Base-by-base conservation (phyloP, 2,888 invertebrate genomes). In the Tachina lurida region DNA sequence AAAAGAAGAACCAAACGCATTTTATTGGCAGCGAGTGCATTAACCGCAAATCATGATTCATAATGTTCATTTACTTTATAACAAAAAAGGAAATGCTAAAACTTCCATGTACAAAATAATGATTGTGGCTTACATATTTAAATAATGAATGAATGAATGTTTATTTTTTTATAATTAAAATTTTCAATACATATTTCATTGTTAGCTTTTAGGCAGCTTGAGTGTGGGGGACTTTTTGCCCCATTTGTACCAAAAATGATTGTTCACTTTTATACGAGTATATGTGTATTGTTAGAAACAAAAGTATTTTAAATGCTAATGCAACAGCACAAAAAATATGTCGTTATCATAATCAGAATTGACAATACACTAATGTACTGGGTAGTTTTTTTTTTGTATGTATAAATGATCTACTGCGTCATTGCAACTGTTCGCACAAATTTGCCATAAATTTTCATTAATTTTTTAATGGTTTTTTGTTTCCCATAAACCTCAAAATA, bases 31-130 rank as follows among this genome's bases (percentile, higher is more conserved):
- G 65, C 71, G 73, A 86, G 85, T 86, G 74, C 85, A 86, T 82
- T 82, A 82, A 82, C 85, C 82, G 71, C 85, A 85, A 63, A 58
- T 70, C 39, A 78, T 82, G 81, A 85, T 70, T 82, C 85, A 82
- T 73, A 65, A 60, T 67, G 71, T 71, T 62, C 77, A 83, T 65
- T 77, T 71, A 76, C 56, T 76, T 65, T 19, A 62, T 62, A 47
- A 43, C 9, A 68, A 74, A 54, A 68, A 74, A 49, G 10, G 39
- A 19, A 62, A 54, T 71, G 13, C 45, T 19, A 73, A 73, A 79
- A 65, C n/a, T 43, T 58, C 58, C 41, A 49, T 45, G 52, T 39
- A 63, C 22, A 63, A 71, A 62, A 68, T 80, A n/a, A 43, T 68
- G 52, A 70, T 68, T 74, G 60, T 54, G 39, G 31, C 19, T 22